Percentiles rank a stretch among this genome's conserved stretches.
phyloP scores from a whole-genome alignment of 2,888 invertebrate species.

The Nematopogon swammerdamellus region DNA sequence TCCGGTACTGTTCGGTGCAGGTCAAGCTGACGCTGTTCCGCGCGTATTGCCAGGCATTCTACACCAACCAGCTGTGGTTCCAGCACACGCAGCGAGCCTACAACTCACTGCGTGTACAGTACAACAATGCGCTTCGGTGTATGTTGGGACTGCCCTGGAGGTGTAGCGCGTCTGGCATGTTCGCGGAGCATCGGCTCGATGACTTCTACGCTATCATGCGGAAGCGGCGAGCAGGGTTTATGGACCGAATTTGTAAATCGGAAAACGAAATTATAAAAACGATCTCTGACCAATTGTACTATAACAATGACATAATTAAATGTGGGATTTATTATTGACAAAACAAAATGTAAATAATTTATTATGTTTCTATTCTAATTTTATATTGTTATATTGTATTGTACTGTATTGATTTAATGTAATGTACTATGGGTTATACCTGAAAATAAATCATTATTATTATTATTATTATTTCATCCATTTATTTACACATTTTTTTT shows the following conservation, averaged over 20 bases:
- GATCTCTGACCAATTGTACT: no score
- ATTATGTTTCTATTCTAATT: no score
- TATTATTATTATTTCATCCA: no score
- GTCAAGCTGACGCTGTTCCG: constrained; percentile 3
- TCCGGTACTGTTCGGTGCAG: constrained; percentile 1
- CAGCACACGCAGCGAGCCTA: constrained; percentile 3
- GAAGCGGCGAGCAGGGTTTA: constrained; percentile 1
- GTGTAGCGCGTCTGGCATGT: constrained; percentile 4
- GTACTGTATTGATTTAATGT: no score
- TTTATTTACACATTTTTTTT: no score
- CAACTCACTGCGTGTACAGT: constrained; percentile 4
- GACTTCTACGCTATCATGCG: constrained; percentile 4
- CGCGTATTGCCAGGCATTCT: constrained; percentile 4
- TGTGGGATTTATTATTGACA: no score
- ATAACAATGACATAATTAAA: no score
- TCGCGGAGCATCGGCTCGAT: constrained; percentile 2
- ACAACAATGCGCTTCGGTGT: constrained; percentile 2
- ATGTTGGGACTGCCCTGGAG: constrained; percentile 2
- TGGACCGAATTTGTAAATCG: neutral
- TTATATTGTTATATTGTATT: no score
- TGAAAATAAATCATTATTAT: no score
- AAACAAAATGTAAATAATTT: no score
- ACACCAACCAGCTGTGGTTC: constrained; percentile 3
- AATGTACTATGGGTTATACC: no score
- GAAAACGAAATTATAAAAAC: no score